A percentile compares a stretch with the other conserved stretches of the same genome.
phyloP scores from a whole-genome alignment of 2,888 invertebrate species.

The Acanthosoma haemorrhoidale region DNA sequence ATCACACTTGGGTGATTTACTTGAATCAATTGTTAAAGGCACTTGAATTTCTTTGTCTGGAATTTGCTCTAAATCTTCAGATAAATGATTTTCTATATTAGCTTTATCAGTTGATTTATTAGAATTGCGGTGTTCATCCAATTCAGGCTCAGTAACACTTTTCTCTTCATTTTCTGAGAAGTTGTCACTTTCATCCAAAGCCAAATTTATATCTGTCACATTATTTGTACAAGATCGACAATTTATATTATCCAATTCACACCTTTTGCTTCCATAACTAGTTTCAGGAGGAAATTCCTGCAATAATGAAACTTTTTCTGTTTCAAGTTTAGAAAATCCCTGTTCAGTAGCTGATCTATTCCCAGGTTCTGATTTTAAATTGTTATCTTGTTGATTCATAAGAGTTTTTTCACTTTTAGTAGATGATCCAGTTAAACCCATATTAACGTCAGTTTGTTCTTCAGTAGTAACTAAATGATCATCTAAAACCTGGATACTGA shows the following conservation, averaged over 20 bases:
- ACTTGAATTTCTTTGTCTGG: not conserved
- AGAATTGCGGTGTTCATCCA: not conserved
- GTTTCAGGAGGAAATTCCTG: slow-evolving; percentile 18
- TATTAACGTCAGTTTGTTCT: not conserved
- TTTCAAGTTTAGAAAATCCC: not conserved
- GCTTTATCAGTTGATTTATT: not conserved
- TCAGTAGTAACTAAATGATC: not conserved
- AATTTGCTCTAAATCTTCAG: not conserved
- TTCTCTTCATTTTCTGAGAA: not conserved
- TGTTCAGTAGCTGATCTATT: not conserved
- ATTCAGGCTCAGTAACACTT: not conserved
- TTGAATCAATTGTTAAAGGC: not conserved
- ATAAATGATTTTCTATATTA: not conserved
- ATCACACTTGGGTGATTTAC: not conserved
- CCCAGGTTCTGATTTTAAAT: not conserved
- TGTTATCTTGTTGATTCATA: not conserved
- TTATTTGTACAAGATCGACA: slow-evolving; percentile 27
- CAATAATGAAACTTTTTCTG: slow-evolving; percentile 7
- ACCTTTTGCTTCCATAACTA: not conserved
- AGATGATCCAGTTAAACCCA: slow-evolving; percentile 17
- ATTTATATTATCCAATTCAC: slow-evolving; percentile 25
- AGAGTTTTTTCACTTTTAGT: slow-evolving; percentile 9
- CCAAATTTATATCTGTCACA: not conserved
- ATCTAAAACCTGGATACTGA: not conserved
- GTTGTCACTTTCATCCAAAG: not conserved